A percentile compares a stretch with the other conserved stretches of the same genome.
Evolutionary conservation across 2,113 vertebrate genomes (phyloP).

Genomic region (Syngnathoides biaculeatus): DNA sequence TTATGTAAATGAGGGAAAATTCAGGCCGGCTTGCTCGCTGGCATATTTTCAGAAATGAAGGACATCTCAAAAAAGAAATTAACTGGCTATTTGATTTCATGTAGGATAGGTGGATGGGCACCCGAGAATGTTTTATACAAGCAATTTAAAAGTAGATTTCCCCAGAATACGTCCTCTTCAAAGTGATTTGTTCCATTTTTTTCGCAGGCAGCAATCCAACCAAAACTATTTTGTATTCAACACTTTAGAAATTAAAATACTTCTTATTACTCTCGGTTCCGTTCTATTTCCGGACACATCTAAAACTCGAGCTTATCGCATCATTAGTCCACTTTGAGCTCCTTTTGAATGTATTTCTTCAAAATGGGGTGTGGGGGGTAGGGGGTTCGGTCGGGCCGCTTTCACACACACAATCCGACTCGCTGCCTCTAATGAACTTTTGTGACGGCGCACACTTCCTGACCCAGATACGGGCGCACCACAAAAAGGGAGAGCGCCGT

Average conservation of each 20-base stretch:
- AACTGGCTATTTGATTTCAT: neutral
- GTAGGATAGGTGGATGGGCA: neutral
- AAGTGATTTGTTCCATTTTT: too few relatives aligned
- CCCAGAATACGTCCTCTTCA: too few relatives aligned
- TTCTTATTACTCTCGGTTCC: too few relatives aligned
- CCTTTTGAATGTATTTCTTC: neutral
- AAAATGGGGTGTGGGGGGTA: too few relatives aligned
- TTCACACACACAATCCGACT: conserved; percentile 12
- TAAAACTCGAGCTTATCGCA: neutral
- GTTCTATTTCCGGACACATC: neutral
- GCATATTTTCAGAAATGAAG: neutral
- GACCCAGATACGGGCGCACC: conserved; percentile 45
- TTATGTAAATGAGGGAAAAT: neutral
- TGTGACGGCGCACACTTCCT: conserved; percentile 17
- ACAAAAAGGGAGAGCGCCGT: conserved; percentile 25
- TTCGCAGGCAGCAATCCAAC: too few relatives aligned
- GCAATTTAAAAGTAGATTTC: too few relatives aligned
- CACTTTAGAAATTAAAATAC: too few relatives aligned
- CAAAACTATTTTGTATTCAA: too few relatives aligned
- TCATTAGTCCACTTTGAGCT: neutral
- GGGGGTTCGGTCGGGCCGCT: neutral
- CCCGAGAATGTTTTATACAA: neutral
- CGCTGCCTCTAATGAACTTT: conserved; percentile 7
- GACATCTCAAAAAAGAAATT: neutral
- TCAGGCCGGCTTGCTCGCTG: neutral